Conservation (phyloP, 2,113 vertebrate species). For the Scytalopus superciliaris region DNA sequence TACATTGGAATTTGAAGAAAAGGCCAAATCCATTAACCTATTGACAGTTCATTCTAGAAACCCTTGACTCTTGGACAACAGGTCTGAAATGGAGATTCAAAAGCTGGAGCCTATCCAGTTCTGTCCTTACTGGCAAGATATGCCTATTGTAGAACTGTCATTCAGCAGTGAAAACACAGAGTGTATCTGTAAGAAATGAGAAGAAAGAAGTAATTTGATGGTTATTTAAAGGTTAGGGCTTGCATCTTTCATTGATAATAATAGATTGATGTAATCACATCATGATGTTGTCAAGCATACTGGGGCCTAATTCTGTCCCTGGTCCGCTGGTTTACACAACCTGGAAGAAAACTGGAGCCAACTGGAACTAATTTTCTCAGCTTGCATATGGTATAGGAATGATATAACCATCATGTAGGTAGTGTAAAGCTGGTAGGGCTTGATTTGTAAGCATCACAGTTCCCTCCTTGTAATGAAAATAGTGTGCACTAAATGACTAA, state of each 20-base stretch:
- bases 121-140: neutral
- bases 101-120: neutral
- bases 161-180: neutral
- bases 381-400: neutral
- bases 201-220: neutral
- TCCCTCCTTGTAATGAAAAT: conserved; percentile 38
- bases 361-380: neutral
- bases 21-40: conserved; percentile 57
- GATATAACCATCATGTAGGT: conserved; percentile 14
- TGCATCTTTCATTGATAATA: neutral
- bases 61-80: neutral
- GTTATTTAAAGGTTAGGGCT: neutral
- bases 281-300: neutral
- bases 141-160: neutral
- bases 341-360: neutral
- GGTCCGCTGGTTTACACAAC: neutral
- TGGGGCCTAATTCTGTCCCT: neutral
- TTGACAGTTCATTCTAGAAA: conserved; percentile 16
- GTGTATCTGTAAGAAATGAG: neutral
- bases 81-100: neutral
- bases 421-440: conserved; percentile 21
- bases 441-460: conserved; percentile 27
- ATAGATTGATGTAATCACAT: neutral
- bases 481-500: conserved; percentile 15
- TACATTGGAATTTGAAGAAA: neutral